These are phyloP conservation scores for Neoascia interrupta DNA, from an alignment of 2,888 invertebrate species.

Conservation along the genomic window DNA sequence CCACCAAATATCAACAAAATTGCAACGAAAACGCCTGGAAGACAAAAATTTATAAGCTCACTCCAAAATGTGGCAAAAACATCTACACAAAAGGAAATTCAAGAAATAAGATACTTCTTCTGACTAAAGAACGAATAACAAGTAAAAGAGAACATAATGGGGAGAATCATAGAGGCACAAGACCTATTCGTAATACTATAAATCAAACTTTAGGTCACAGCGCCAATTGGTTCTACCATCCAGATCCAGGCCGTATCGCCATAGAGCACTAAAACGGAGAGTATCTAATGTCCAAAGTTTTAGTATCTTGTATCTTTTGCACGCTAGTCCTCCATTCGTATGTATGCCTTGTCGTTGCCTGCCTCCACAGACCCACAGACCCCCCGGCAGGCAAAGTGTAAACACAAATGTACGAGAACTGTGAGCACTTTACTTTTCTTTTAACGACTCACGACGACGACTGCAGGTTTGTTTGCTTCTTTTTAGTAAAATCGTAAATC, in stretches of 20 bases:
- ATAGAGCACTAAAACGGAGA: constrained; percentile 35
- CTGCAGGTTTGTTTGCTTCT: constrained; percentile 56
- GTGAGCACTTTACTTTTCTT: constrained; percentile 30
- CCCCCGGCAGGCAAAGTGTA: constrained; percentile 13
- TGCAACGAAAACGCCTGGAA: constrained; percentile 33
- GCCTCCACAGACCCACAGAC: constrained; percentile 1
- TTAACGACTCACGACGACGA: constrained; percentile 36
- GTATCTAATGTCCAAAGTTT: constrained; percentile 55
- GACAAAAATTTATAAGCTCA: constrained; percentile 43
- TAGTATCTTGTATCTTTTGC: too few relatives aligned
- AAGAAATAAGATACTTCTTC: constrained; percentile 41
- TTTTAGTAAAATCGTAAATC: constrained; percentile 58
- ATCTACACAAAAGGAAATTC: constrained; percentile 41
- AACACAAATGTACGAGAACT: constrained; percentile 48
- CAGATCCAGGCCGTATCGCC: too few relatives aligned
- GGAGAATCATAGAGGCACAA: constrained; percentile 38
- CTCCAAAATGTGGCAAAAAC: constrained; percentile 33
- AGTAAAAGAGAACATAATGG: constrained; percentile 25
- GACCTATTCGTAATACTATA: constrained; percentile 48
- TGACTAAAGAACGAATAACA: constrained; percentile 3
- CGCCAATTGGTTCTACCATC: constrained; percentile 60
- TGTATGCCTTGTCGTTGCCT: not conserved
- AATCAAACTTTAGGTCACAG: constrained; percentile 43
- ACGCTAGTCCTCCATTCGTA: constrained; percentile 60
- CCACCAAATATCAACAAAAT: not conserved